A percentile compares a stretch with the other conserved stretches of the same genome.
Evolutionary conservation across 2,888 invertebrate genomes (phyloP).

Genomic region (Cryptocephalus moraei): DNA sequence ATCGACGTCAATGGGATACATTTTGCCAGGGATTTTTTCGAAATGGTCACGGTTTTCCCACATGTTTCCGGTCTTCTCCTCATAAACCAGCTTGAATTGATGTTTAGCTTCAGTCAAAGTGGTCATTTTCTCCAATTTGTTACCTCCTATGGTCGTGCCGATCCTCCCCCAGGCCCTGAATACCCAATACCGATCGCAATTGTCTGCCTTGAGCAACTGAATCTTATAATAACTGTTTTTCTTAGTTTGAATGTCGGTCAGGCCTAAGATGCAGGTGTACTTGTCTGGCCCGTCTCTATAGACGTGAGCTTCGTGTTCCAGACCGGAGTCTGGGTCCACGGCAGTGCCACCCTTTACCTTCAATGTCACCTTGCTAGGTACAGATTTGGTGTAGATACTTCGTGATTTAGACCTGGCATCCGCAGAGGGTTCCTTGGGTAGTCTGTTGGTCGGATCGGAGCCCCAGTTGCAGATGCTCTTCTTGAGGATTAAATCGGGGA

Average conservation of each 20-base stretch:
- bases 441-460: conserved; percentile 45
- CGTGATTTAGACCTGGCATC: conserved; percentile 30
- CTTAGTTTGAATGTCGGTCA: conserved; percentile 76
- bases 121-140: conserved; percentile 16
- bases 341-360: conserved; percentile 72
- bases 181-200: conserved; percentile 44
- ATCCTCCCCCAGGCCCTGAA: conserved; percentile 88
- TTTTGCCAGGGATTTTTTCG: conserved; percentile 49
- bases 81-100: conserved; percentile 46
- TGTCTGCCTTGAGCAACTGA: conserved; percentile 75
- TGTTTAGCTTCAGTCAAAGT: conserved; percentile 47
- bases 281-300: conserved; percentile 48
- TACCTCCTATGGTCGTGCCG: conserved; percentile 78
- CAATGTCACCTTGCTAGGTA: conserved; percentile 53
- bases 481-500: conserved; percentile 55
- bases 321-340: conserved; percentile 84
- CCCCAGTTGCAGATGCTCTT: conserved; percentile 79
- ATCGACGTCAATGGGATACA: conserved; percentile 85
- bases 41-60: conserved; percentile 63
- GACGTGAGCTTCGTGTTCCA: conserved; percentile 73
- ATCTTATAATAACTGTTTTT: conserved; percentile 94
- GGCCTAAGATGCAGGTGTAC: conserved; percentile 71
- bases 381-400: conserved; percentile 40
- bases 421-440: conserved; percentile 27
- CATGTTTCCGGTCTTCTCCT: conserved; percentile 74